These are phyloP conservation scores for Paramormyrops hopkinsi DNA, from an alignment of 2,797 vertebrate genomes.

Conservation along the genomic window DNA sequence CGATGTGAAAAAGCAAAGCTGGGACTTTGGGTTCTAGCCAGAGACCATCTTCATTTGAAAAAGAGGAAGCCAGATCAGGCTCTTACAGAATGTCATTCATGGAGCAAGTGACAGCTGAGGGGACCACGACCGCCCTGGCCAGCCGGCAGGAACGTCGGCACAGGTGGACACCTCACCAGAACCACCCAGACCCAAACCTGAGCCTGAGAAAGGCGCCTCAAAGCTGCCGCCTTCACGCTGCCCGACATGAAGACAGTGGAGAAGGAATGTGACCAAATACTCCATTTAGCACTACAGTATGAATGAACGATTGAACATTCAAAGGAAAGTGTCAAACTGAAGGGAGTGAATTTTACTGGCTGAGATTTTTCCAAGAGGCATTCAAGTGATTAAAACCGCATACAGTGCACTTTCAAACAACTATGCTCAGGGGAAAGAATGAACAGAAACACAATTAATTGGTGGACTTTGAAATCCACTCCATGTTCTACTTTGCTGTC, in stretches of 20 bases:
- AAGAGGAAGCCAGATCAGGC: constrained; percentile 20
- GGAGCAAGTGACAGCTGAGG: constrained; percentile 2
- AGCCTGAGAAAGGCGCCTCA: not conserved
- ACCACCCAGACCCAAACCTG: not conserved
- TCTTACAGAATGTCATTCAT: constrained; percentile 40
- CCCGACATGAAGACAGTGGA: not conserved
- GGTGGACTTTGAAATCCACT: not conserved
- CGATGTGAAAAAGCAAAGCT: constrained; percentile 27
- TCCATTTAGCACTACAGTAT: not conserved
- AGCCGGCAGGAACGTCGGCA: not conserved
- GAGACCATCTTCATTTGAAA: constrained; percentile 32
- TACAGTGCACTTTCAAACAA: not conserved
- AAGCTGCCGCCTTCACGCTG: not conserved
- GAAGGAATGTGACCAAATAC: not conserved
- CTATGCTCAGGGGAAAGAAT: not conserved
- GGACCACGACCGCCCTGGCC: not conserved
- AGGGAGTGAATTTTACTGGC: not conserved
- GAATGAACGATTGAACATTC: not conserved
- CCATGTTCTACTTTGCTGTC: not conserved
- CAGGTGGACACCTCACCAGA: not conserved
- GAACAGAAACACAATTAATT: not conserved
- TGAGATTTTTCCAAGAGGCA: not conserved
- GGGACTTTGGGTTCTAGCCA: constrained; percentile 26
- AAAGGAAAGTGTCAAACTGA: not conserved
- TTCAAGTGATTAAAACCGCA: not conserved